Percentiles rank a stretch among this genome's conserved stretches.
phyloP scores from a whole-genome alignment of 2,888 invertebrate species.

The Prionchulus punctatus region DNA sequence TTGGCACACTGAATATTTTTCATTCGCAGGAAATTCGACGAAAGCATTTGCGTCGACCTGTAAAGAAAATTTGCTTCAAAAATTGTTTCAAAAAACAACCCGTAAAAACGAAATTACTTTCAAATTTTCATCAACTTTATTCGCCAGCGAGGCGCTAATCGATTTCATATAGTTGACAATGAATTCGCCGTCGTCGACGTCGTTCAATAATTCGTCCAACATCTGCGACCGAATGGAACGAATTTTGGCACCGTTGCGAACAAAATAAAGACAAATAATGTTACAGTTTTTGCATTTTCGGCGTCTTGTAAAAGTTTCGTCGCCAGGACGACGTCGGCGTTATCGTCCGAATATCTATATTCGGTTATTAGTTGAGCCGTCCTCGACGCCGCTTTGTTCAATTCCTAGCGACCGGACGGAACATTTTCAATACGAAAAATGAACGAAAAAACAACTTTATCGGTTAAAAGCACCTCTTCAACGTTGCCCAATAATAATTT shows the following conservation, averaged over 20 bases:
- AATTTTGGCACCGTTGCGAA: background rate
- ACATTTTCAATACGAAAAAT: background rate
- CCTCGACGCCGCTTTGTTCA: background rate
- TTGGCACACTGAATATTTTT: too few relatives aligned
- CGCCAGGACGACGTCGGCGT: background rate
- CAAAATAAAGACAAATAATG: background rate
- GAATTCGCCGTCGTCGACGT: background rate
- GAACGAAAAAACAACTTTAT: background rate
- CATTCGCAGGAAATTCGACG: too few relatives aligned
- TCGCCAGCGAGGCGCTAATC: too few relatives aligned
- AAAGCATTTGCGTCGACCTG: too few relatives aligned
- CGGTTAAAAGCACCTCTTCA: conserved; percentile 1
- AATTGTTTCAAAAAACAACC: background rate
- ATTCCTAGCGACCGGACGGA: background rate
- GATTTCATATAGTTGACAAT: too few relatives aligned
- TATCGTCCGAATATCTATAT: background rate
- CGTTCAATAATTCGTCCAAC: background rate
- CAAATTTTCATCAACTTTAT: too few relatives aligned
- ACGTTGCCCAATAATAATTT: background rate
- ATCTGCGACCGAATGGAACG: background rate
- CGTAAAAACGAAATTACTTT: too few relatives aligned
- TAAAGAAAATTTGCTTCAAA: background rate
- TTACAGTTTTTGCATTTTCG: background rate
- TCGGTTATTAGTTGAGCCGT: background rate
- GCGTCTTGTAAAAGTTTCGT: background rate